phyloP scores from a whole-genome alignment of 2,797 vertebrate genomes.

The Thunnus albacares region DNA sequence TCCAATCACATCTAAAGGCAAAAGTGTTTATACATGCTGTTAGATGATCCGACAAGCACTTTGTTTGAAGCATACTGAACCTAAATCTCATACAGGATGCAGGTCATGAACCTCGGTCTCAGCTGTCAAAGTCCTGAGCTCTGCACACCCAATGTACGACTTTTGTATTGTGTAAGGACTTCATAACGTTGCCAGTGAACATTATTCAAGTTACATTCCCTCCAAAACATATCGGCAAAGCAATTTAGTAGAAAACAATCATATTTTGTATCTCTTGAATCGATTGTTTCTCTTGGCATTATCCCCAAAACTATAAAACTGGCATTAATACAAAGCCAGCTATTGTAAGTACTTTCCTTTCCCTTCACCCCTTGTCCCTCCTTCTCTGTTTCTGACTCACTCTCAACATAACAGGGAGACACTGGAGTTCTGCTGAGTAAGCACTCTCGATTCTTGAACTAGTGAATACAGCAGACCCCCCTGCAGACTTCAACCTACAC shows the following conservation, averaged over 20 bases:
- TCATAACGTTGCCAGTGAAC: no score
- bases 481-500: slow-evolving; percentile 54
- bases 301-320: slow-evolving; percentile 20
- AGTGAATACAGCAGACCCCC: slow-evolving; percentile 51
- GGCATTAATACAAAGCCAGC: neutral
- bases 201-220: neutral
- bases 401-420: slow-evolving; percentile 39
- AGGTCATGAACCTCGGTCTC: neutral
- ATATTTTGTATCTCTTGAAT: slow-evolving; percentile 6
- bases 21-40: neutral
- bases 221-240: neutral
- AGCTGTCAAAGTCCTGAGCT: neutral
- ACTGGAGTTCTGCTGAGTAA: slow-evolving; percentile 67
- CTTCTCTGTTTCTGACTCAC: slow-evolving; percentile 38
- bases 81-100: no score
- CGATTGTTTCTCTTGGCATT: neutral
- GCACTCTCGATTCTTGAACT: slow-evolving; percentile 55
- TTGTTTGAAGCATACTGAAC: neutral
- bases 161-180: neutral
- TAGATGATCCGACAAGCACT: no score
- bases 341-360: slow-evolving; percentile 18
- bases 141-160: neutral
- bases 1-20: no score
- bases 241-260: neutral
- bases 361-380: slow-evolving; percentile 7